Percentiles rank a stretch among this genome's conserved stretches.
phyloP scores from a whole-genome alignment of 2,888 invertebrate species.

The Carabus problematicus region DNA sequence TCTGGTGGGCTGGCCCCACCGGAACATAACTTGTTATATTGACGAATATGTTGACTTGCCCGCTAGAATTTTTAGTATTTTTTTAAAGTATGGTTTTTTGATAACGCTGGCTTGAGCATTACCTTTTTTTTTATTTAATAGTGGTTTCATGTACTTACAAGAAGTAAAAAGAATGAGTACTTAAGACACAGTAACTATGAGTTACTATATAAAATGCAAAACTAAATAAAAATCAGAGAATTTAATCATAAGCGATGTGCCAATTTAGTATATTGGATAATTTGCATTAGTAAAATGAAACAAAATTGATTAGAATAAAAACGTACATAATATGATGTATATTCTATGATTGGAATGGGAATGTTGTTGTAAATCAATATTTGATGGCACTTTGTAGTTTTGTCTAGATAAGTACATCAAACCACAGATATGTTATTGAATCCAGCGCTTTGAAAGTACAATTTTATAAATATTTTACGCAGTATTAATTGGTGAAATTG shows the following conservation, averaged over 20 bases:
- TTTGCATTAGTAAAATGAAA: not conserved
- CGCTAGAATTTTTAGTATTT: conserved; percentile 31
- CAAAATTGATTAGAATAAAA: not conserved
- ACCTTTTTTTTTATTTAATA: conserved; percentile 2
- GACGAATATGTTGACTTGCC: conserved; percentile 25
- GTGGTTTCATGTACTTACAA: conserved; percentile 19
- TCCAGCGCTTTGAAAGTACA: conserved; percentile 41
- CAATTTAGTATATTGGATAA: conserved; percentile 1
- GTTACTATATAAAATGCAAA: not conserved
- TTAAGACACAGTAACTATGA: not conserved
- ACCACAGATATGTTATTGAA: conserved; percentile 14
- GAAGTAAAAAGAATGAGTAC: not conserved
- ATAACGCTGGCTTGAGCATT: conserved; percentile 17
- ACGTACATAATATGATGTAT: not conserved
- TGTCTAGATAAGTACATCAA: not conserved
- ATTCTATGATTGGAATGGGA: not conserved
- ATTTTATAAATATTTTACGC: conserved; percentile 38
- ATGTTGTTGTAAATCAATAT: no score
- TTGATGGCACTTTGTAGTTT: not conserved
- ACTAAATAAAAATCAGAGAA: not conserved
- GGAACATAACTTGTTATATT: conserved; percentile 18
- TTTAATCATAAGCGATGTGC: not conserved
- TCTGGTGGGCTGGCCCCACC: conserved; percentile 35
- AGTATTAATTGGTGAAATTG: conserved; percentile 38
- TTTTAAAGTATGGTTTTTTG: conserved; percentile 15